Conservation (phyloP, 2,113 vertebrate species). For the Erpornis zantholeuca region DNA sequence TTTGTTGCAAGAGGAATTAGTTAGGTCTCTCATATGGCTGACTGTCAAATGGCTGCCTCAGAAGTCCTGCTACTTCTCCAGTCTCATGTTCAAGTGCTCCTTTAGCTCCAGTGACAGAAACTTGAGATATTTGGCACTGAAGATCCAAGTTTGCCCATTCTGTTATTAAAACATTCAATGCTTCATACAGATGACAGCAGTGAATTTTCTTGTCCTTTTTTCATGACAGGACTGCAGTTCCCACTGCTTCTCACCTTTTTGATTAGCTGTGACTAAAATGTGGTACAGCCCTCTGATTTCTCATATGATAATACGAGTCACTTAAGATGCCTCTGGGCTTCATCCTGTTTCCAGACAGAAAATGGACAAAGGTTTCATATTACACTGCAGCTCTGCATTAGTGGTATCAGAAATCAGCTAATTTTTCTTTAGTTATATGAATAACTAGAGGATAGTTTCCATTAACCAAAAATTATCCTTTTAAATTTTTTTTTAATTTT, state of each 20-base stretch:
- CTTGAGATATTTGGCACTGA: background rate
- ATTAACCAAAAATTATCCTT: background rate
- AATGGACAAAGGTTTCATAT: background rate
- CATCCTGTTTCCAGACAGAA: background rate
- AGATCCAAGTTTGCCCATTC: background rate
- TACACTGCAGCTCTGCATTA: background rate
- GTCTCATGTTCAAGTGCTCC: background rate
- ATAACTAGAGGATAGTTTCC: background rate
- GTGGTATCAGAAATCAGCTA: background rate
- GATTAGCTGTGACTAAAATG: background rate
- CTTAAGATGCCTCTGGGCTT: background rate
- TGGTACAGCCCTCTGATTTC: background rate
- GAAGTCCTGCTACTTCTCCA: background rate
- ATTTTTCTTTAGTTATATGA: background rate
- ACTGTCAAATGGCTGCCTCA: background rate
- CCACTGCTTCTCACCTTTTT: background rate
- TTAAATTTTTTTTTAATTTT: background rate
- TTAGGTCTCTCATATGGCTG: background rate
- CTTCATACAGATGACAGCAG: background rate
- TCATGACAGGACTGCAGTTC: background rate
- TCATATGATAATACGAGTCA: background rate
- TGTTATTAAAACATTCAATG: background rate
- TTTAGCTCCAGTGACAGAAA: background rate
- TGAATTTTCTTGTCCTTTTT: background rate
- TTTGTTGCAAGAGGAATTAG: background rate